Conservation (phyloP, 2,113 vertebrate species). For the Machaerirhynchus nigripectus region DNA sequence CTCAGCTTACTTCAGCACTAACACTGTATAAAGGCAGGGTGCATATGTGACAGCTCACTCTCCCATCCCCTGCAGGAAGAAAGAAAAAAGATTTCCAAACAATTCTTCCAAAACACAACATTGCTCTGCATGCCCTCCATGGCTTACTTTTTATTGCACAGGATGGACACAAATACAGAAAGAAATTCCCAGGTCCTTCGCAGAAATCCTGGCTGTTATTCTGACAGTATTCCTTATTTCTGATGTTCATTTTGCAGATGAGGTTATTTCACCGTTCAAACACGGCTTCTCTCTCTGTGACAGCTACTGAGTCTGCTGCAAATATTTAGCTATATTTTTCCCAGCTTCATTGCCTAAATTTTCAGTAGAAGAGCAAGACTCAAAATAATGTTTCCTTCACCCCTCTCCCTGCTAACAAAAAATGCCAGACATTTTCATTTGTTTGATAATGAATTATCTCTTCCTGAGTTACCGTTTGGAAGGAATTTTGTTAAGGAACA, state of each 20-base stretch:
- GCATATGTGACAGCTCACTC: not conserved
- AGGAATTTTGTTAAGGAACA: not conserved
- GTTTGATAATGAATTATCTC: not conserved
- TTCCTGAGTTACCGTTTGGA: not conserved
- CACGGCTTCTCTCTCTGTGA: not conserved
- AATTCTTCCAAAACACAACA: not conserved
- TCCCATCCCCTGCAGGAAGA: not conserved
- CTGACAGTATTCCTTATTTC: not conserved
- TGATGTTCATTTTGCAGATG: not conserved
- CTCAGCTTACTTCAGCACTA: not conserved
- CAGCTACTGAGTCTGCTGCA: not conserved
- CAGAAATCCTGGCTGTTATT: not conserved
- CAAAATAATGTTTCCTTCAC: not conserved
- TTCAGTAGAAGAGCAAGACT: not conserved
- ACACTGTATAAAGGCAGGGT: not conserved
- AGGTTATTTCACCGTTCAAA: not conserved
- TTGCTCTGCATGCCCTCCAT: not conserved
- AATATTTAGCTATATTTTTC: conserved; percentile 31
- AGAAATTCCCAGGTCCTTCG: not conserved
- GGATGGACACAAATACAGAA: not conserved
- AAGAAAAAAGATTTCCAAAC: not conserved
- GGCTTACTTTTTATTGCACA: not conserved
- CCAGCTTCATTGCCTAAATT: not conserved
- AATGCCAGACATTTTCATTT: not conserved
- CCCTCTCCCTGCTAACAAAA: not conserved